Conservation (phyloP, 2,888 invertebrate species). For the Diloba caeruleocephala region DNA sequence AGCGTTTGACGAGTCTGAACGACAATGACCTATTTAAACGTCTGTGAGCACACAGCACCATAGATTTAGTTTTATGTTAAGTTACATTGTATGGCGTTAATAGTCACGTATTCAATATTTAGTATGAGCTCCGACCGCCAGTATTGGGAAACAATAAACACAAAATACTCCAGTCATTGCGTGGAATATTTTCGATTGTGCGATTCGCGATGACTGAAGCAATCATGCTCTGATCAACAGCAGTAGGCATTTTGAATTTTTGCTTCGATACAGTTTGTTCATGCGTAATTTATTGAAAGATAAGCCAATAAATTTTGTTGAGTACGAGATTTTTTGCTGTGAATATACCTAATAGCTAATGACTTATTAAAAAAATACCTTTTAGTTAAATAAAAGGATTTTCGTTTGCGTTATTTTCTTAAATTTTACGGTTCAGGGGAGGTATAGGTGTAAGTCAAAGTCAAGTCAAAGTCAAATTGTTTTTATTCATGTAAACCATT, state of each 20-base stretch:
- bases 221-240: slow-evolving; percentile 6
- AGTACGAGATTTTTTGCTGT: too few relatives aligned
- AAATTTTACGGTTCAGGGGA: too few relatives aligned
- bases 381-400: too few relatives aligned
- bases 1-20: background rate
- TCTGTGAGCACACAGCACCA: slow-evolving; percentile 1
- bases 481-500: too few relatives aligned
- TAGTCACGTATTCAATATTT: slow-evolving; percentile 24
- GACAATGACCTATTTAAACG: slow-evolving; percentile 14
- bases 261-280: slow-evolving; percentile 4
- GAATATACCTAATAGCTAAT: too few relatives aligned
- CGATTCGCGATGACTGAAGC: too few relatives aligned
- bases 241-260: background rate
- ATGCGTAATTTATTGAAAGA: slow-evolving; percentile 1
- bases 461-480: too few relatives aligned
- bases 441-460: too few relatives aligned
- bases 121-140: background rate
- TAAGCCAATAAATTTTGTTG: slow-evolving; percentile 2
- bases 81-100: background rate
- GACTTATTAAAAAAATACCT: too few relatives aligned
- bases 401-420: too few relatives aligned
- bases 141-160: slow-evolving; percentile 22
- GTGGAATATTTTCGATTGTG: too few relatives aligned
- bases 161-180: slow-evolving; percentile 11
- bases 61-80: slow-evolving; percentile 1